Evolutionary conservation across 2,888 invertebrate genomes (phyloP).

Genomic region (Leucoptera coffeella): DNA sequence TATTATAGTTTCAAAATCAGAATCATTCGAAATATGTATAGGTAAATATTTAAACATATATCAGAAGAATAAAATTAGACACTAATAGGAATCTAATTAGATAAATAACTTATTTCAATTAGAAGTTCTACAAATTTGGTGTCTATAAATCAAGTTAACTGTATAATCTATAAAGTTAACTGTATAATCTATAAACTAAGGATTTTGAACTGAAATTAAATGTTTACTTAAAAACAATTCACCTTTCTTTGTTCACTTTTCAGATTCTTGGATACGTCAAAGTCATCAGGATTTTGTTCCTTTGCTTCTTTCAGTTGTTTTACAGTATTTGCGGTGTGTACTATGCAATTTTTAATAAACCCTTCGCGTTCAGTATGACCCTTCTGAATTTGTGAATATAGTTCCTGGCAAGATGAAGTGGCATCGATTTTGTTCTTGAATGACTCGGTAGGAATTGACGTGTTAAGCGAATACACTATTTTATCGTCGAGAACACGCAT

Average conservation of each 20-base stretch:
- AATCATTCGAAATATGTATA: no score
- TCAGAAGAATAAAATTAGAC: no score
- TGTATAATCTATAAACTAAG: no score
- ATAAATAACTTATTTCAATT: no score
- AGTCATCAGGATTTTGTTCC: constrained; percentile 57
- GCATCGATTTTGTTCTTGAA: constrained; percentile 72
- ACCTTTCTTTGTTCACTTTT: constrained; percentile 83
- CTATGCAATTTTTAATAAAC: constrained; percentile 75
- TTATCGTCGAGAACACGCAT: constrained; percentile 86
- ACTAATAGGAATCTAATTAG: no score
- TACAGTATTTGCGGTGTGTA: constrained; percentile 61
- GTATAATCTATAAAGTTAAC: no score
- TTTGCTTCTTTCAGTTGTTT: constrained; percentile 61
- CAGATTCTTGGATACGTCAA: constrained; percentile 60
- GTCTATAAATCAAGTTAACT: no score
- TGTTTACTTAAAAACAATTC: no score
- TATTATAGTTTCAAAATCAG: no score
- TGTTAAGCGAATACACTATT: constrained; percentile 81
- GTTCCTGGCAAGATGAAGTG: constrained; percentile 64
- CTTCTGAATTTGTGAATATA: constrained; percentile 67
- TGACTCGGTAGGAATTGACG: constrained; percentile 82
- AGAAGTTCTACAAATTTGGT: no score
- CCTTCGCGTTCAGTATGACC: constrained; percentile 65
- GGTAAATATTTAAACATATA: no score
- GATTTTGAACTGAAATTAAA: no score